Evolutionary conservation across 1,140 invertebrate species (phyloP), one percentile per base, ranked within the genome.

Genomic region (Diachasma alloeum): DNA sequence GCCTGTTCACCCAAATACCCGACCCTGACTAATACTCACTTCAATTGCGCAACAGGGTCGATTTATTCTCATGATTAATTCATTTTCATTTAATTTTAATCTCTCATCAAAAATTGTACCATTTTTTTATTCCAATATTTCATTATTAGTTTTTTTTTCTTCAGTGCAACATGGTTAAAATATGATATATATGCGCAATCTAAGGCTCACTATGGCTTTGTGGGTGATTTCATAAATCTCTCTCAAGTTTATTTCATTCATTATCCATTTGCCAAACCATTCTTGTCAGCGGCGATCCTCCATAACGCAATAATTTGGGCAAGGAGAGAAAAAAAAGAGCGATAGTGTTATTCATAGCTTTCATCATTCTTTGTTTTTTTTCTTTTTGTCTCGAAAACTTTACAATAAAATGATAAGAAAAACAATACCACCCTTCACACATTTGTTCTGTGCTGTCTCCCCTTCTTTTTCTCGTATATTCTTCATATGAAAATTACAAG

Each of bases 401-500:
- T 74, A 70, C 26, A 56, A 56, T n/a, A 39, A 70, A 42, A 53
- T 39, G 42, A 75, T 68, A 75, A 67, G 9, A 39, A 31, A 24
- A 63, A 74, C 26, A 74, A 63, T 11, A 17, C 39, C 53, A 66
- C 26, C 26, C 44, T n/a, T 10, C 56, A 46, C 11, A 15, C 24
- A 26, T 66, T 66, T 68, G 9, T 44, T 74, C 22, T 22, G 26
- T 66, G 11, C 63, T 42, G 56, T 63, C 13, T 17, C 48, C 36
- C 1, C 17, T 59, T 53, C 53, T 73, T 48, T 26, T 26, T 66
- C 26, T 6, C 26, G 24, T 66, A 26, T 36, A 26, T 11, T 31
- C 26, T 74, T 81, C 39, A 70, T 81, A 83, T 74, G 79, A 85
- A 63, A 86, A 85, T 85, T 85, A 84, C 84, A 85, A 86, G 79